These are phyloP conservation scores for Yponomeuta malinellus DNA, from an alignment of 2,888 invertebrate species.

Conservation along the genomic window DNA sequence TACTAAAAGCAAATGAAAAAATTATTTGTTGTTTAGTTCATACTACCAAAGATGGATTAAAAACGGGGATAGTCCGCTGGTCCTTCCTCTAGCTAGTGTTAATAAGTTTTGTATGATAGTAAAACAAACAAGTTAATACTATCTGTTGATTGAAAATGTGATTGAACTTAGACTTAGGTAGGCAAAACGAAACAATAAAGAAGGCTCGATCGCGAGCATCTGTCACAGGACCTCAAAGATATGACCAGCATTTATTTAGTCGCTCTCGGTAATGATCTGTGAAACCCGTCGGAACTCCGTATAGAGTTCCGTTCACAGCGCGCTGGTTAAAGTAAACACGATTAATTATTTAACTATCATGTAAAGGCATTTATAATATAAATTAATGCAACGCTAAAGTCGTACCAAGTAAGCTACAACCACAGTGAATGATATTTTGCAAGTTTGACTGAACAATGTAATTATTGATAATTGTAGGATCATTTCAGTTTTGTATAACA, in stretches of 20 bases:
- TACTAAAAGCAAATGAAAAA: conserved; percentile 6
- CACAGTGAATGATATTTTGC: conserved; percentile 10
- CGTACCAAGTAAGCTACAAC: conserved; percentile 4
- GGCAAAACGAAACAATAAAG: conserved; percentile 36
- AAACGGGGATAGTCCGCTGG: conserved; percentile 44
- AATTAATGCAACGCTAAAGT: conserved; percentile 1
- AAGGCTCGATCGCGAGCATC: conserved; percentile 22
- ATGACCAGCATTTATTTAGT: background rate
- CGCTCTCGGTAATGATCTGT: background rate
- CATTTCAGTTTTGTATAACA: conserved; percentile 68
- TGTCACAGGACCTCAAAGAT: background rate
- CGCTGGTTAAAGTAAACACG: background rate
- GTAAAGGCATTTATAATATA: background rate
- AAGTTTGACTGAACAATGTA: conserved; percentile 16
- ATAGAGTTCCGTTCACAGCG: background rate
- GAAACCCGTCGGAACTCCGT: background rate
- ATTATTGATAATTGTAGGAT: conserved; percentile 46
- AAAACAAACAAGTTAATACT: conserved; percentile 60
- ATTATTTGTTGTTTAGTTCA: conserved; percentile 55
- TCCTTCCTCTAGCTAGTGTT: conserved; percentile 62
- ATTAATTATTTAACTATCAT: background rate
- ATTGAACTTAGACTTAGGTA: conserved; percentile 65
- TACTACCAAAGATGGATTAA: conserved; percentile 69
- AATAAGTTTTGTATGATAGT: conserved; percentile 70
- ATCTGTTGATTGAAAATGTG: conserved; percentile 62